Percentiles rank a stretch among this genome's conserved stretches.
phyloP scores from a whole-genome alignment of 23 tunicate species.

The Phallusia fumigata region DNA sequence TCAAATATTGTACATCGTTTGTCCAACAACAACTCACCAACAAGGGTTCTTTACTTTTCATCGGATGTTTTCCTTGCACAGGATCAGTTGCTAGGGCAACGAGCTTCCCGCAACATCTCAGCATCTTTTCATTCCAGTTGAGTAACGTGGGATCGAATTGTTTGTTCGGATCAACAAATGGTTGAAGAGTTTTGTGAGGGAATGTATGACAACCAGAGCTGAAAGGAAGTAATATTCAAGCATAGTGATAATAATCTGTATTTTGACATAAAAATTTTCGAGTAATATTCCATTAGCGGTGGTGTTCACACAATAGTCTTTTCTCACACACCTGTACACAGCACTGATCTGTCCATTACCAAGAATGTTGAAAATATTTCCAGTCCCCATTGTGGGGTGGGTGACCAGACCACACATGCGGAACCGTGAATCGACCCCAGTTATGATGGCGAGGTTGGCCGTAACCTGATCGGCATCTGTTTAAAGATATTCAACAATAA shows the following conservation, averaged over 20 bases:
- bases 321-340: constrained; percentile 10
- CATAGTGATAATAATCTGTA: no score
- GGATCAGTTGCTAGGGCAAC: constrained; percentile 10
- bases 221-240: background rate
- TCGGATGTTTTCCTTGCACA: background rate
- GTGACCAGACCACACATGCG: constrained; percentile 25
- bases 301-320: no score
- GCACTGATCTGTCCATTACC: background rate
- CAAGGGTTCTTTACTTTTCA: background rate
- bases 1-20: no score
- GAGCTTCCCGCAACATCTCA: constrained; percentile 6
- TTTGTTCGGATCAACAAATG: background rate
- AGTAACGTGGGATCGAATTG: constrained; percentile 21
- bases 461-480: background rate
- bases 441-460: constrained; percentile 14
- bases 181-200: constrained; percentile 19
- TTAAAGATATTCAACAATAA: no score
- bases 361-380: constrained; percentile 21
- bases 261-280: no score
- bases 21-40: background rate
- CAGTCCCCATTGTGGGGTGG: constrained; percentile 9
- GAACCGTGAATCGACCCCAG: constrained; percentile 32
- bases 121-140: constrained; percentile 24
- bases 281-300: no score
- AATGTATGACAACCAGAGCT: constrained; percentile 2